A percentile compares a stretch with the other conserved stretches of the same genome.
phyloP scores from a whole-genome alignment of 1,140 invertebrate genomes.

The Wiebesia pumilae region DNA sequence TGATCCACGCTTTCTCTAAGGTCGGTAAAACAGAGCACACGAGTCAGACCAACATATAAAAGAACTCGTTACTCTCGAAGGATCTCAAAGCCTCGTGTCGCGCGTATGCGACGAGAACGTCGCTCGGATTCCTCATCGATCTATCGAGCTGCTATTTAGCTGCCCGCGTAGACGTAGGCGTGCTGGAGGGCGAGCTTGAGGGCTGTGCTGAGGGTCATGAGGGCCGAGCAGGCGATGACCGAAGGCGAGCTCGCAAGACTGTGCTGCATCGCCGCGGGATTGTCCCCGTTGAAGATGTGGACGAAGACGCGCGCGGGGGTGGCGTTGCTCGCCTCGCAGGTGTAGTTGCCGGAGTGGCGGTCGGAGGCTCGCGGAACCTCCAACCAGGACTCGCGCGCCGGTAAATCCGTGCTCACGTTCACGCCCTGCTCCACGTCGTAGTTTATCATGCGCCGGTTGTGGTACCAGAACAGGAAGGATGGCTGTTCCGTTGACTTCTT shows the following conservation, averaged over 20 bases:
- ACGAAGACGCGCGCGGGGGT: conserved; percentile 88
- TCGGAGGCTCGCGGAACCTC: conserved; percentile 81
- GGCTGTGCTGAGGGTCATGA: conserved; percentile 64
- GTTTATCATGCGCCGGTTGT: conserved; percentile 92
- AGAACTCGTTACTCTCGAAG: neutral
- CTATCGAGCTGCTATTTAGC: conserved; percentile 13
- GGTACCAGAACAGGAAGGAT: conserved; percentile 92
- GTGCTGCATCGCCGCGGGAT: conserved; percentile 78
- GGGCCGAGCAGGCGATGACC: conserved; percentile 64
- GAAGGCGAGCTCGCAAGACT: conserved; percentile 68
- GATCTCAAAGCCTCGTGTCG: neutral
- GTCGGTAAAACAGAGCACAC: conserved; percentile 38
- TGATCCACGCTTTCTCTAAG: neutral
- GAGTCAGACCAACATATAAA: neutral
- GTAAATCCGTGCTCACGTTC: conserved; percentile 84
- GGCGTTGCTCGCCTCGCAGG: conserved; percentile 90
- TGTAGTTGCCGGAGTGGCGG: conserved; percentile 90
- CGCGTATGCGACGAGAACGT: no score
- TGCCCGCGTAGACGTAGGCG: conserved; percentile 53
- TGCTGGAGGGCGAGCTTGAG: conserved; percentile 61
- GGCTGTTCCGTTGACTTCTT: conserved; percentile 88
- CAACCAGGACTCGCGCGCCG: conserved; percentile 78
- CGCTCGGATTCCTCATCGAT: no score
- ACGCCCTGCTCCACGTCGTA: conserved; percentile 89
- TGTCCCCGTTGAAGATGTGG: conserved; percentile 88